Conservation (phyloP, 2,113 vertebrate species). For the Jaculus jaculus region DNA sequence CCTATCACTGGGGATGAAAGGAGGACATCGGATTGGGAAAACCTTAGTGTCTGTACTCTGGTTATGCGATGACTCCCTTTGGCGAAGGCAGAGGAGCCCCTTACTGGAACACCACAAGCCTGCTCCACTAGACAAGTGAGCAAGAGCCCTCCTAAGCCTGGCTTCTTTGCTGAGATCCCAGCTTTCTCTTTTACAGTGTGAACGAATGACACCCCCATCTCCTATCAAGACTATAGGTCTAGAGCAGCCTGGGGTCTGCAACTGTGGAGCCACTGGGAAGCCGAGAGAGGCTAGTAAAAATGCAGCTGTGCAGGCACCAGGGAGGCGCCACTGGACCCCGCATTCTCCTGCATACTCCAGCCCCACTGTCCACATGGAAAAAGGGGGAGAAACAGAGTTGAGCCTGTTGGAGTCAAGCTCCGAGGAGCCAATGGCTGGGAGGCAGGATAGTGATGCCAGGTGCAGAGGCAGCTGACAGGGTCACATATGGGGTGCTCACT, state of each 20-base stretch:
- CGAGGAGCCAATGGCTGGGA: rapidly evolving
- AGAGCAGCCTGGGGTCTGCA: rapidly evolving
- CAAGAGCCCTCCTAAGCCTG: not conserved
- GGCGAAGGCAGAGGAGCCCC: not conserved
- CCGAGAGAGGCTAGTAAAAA: not conserved
- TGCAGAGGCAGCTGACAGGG: not conserved
- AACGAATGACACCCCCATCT: not conserved
- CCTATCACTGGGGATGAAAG: not conserved
- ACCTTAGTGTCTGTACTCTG: not conserved
- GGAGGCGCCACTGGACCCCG: rapidly evolving
- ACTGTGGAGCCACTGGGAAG: not conserved
- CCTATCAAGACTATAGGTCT: not conserved
- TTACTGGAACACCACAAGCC: rapidly evolving
- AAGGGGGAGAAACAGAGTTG: not conserved
- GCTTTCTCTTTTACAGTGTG: not conserved
- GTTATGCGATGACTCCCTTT: not conserved
- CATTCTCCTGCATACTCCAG: no score
- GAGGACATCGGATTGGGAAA: not conserved
- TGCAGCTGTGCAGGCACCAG: not conserved
- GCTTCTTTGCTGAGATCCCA: not conserved
- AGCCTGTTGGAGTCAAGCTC: rapidly evolving
- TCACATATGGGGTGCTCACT: not conserved
- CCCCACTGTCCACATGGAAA: no score
- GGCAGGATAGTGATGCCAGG: rapidly evolving
- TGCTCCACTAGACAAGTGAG: not conserved